These are phyloP conservation scores for Euplexia lucipara DNA, from an alignment of 2,888 invertebrate genomes.

Conservation along the genomic window DNA sequence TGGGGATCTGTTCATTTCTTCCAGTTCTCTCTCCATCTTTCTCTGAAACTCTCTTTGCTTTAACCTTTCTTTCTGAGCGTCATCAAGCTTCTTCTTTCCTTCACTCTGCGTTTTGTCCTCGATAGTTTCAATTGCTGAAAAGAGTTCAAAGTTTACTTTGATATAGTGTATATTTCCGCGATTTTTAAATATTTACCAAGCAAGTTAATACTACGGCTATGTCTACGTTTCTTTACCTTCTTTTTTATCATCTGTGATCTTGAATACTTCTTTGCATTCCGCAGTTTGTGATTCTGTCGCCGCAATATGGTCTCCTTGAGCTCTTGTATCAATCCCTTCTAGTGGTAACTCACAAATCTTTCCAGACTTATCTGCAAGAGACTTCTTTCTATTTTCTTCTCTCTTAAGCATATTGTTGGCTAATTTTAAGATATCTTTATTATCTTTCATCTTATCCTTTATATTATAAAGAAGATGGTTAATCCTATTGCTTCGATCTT, in stretches of 20 bases:
- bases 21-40: constrained; percentile 81
- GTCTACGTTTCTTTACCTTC: constrained; percentile 36
- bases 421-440: constrained; percentile 82
- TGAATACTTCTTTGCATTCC: constrained; percentile 16
- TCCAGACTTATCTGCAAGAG: constrained; percentile 54
- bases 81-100: constrained; percentile 71
- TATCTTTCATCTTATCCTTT: constrained; percentile 87
- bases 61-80: constrained; percentile 74
- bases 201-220: background rate
- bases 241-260: constrained; percentile 19
- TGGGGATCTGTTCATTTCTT: constrained; percentile 81
- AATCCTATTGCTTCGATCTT: constrained; percentile 79
- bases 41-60: constrained; percentile 76
- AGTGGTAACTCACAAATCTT: constrained; percentile 65
- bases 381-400: constrained; percentile 76
- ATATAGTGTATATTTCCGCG: background rate
- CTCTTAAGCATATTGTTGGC: constrained; percentile 83
- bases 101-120: constrained; percentile 64
- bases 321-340: constrained; percentile 72
- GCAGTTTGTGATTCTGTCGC: constrained; percentile 27
- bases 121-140: constrained; percentile 48
- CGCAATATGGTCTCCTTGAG: constrained; percentile 77
- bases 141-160: background rate
- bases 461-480: constrained; percentile 81
- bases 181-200: too few species aligned